A percentile compares a stretch with the other conserved stretches of the same genome.
Evolutionary conservation across 2,113 vertebrate species (phyloP).

Genomic region (Neomonachus schauinslandi): DNA sequence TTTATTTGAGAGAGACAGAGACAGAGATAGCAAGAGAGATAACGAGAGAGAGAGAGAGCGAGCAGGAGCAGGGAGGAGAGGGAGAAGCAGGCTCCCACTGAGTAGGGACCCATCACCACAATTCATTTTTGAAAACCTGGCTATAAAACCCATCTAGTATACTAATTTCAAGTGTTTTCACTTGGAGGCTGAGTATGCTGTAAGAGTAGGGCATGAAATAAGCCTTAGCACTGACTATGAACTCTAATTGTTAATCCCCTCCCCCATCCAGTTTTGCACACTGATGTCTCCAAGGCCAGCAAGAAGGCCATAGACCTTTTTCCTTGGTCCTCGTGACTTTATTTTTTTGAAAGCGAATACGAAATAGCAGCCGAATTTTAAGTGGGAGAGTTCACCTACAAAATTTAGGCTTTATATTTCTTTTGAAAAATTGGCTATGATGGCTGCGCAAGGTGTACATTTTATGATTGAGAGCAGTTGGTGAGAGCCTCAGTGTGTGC

Average conservation of each 20-base stretch:
- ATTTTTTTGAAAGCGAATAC: neutral
- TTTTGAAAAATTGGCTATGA: neutral
- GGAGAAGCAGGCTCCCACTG: neutral
- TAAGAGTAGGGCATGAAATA: neutral
- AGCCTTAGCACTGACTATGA: neutral
- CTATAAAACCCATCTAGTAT: neutral
- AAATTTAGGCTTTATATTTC: neutral
- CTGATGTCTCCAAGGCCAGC: neutral
- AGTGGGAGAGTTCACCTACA: neutral
- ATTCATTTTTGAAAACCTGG: neutral
- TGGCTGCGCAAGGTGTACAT: neutral
- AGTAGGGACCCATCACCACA: neutral
- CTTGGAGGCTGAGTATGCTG: neutral
- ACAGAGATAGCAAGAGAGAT: neutral
- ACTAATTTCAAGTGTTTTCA: neutral
- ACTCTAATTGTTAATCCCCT: neutral
- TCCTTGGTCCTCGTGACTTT: neutral
- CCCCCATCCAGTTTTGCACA: neutral
- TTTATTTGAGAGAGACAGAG: neutral
- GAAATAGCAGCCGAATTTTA: neutral
- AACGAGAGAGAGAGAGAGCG: neutral
- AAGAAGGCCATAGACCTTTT: neutral
- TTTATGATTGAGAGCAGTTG: neutral
- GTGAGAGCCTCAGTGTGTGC: neutral
- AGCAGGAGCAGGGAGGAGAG: neutral